Percentiles rank a stretch among this genome's conserved stretches.
Conservation (phyloP, 2,113 vertebrate genomes). For the Cathartes aura region DNA sequence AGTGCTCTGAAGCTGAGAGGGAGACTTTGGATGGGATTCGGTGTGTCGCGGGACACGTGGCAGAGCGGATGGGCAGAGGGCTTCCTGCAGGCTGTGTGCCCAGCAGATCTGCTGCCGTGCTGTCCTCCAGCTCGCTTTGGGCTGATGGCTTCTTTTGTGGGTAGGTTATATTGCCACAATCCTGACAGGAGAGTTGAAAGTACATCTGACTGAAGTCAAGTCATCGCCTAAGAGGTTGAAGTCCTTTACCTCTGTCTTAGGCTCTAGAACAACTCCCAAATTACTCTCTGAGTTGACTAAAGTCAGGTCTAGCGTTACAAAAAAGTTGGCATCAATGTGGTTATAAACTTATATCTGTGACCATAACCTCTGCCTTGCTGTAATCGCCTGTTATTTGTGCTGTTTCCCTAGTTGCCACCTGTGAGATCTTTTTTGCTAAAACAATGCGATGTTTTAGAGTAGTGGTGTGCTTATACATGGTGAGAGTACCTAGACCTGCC, state of each 20-base stretch:
- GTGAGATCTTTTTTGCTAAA: not conserved
- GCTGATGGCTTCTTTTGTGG: not conserved
- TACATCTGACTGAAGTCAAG: not conserved
- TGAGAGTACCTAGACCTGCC: not conserved
- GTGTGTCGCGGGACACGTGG: accelerated
- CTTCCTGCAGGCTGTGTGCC: not conserved
- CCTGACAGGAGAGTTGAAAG: not conserved
- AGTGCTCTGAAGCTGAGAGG: not conserved
- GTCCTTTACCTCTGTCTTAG: not conserved
- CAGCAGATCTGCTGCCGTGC: not conserved
- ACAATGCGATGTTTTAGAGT: not conserved
- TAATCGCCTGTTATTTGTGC: accelerated
- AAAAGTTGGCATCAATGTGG: not conserved
- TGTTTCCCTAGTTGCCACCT: not conserved
- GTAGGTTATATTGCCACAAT: not conserved
- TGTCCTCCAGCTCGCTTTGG: not conserved
- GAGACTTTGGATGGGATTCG: not conserved
- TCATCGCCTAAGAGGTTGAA: not conserved
- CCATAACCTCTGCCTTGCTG: not conserved
- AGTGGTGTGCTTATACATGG: not conserved
- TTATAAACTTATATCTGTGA: not conserved
- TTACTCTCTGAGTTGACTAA: not conserved
- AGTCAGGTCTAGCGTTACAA: not conserved
- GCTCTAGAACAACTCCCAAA: not conserved
- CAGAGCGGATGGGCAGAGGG: not conserved